A percentile compares a stretch with the other conserved stretches of the same genome.
Conservation (phyloP, 2,797 vertebrate species). For the Hephaestus fuliginosus region DNA sequence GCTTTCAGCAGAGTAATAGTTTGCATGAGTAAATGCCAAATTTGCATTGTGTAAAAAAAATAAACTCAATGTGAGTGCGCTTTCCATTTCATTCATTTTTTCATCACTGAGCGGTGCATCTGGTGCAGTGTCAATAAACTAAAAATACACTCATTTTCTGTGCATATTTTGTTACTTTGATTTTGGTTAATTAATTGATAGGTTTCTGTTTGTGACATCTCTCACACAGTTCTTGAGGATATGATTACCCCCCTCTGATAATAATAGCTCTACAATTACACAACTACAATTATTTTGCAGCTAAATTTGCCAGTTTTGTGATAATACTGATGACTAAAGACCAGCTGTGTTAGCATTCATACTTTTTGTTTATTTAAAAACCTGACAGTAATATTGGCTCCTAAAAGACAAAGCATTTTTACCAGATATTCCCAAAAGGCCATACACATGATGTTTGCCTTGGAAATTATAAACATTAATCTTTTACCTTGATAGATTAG, state of each 20-base stretch:
- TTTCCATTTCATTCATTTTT: neutral
- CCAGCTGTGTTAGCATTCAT: no score
- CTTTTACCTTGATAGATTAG: neutral
- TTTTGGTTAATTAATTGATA: neutral
- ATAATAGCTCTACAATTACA: neutral
- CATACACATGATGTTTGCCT: neutral
- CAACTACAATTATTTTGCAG: neutral
- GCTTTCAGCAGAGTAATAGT: neutral
- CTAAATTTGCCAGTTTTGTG: neutral
- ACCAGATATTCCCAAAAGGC: neutral
- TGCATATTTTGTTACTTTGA: neutral
- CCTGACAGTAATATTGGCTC: neutral
- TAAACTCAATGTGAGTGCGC: neutral
- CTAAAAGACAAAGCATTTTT: neutral
- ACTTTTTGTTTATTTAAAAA: neutral
- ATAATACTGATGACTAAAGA: neutral
- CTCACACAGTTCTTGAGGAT: neutral
- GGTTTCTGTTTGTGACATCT: neutral
- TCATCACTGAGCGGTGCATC: neutral
- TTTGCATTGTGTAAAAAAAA: neutral
- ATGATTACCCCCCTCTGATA: neutral
- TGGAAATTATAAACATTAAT: neutral
- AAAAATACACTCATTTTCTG: neutral
- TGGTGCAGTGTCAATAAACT: neutral
- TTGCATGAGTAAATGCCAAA: neutral